Evolutionary conservation across 1,140 invertebrate species (phyloP).

Genomic region (Drosophila tsacasi): DNA sequence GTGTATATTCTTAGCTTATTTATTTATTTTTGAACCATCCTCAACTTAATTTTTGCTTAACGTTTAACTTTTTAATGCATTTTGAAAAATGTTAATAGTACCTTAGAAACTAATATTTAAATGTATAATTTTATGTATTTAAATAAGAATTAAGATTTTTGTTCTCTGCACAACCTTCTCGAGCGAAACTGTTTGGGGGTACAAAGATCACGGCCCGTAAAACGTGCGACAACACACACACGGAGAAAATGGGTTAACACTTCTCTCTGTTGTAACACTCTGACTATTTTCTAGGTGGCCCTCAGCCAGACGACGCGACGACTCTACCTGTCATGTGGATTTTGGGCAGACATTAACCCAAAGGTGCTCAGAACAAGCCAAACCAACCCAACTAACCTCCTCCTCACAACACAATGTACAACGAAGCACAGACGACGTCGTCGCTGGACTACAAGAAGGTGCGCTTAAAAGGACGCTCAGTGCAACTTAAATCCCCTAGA

Average conservation of each 20-base stretch:
- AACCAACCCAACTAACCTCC: neutral
- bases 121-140: neutral
- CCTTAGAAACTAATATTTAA: neutral
- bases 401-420: constrained; percentile 58
- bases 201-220: constrained; percentile 70
- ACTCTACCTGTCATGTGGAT: constrained; percentile 55
- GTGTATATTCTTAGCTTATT: too few relatives aligned
- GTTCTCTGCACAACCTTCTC: constrained; percentile 47
- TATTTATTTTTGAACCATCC: too few relatives aligned
- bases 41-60: too few relatives aligned
- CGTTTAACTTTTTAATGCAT: too few relatives aligned
- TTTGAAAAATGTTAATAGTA: too few relatives aligned
- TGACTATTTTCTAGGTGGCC: constrained; percentile 72
- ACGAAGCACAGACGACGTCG: constrained; percentile 37
- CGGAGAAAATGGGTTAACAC: constrained; percentile 67
- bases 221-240: constrained; percentile 57
- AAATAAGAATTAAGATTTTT: neutral
- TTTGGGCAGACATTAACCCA: constrained; percentile 27
- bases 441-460: constrained; percentile 69
- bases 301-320: constrained; percentile 6
- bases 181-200: constrained; percentile 72
- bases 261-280: constrained; percentile 61
- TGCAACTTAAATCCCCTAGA: neutral
- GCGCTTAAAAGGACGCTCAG: constrained; percentile 64
- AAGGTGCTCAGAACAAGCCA: constrained; percentile 19